Evolutionary conservation across 2,888 invertebrate species (phyloP).

Genomic region (Uropetala carovei): DNA sequence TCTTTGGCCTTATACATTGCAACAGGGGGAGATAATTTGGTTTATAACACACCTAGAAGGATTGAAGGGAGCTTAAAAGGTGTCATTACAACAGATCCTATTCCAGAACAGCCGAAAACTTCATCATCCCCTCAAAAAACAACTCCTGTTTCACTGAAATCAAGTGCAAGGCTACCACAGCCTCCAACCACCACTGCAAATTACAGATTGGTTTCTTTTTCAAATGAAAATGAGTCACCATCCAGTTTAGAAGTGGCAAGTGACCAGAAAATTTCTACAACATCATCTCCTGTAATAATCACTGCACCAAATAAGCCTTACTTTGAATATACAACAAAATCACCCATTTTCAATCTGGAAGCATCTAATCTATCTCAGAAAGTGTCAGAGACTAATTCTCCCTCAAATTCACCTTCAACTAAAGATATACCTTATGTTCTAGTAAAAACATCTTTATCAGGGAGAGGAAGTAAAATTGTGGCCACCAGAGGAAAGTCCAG

Average conservation of each 20-base stretch:
- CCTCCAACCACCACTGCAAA: background rate
- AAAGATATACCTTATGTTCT: background rate
- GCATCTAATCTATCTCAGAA: background rate
- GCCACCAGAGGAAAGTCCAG: background rate
- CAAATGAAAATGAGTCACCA: background rate
- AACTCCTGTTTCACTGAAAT: background rate
- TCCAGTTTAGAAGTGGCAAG: background rate
- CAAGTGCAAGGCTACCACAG: background rate
- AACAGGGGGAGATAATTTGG: constrained; percentile 80
- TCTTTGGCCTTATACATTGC: constrained; percentile 89
- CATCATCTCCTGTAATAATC: background rate
- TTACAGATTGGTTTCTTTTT: background rate
- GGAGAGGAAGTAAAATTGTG: constrained; percentile 13
- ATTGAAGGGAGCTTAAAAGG: constrained; percentile 68
- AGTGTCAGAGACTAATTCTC: background rate
- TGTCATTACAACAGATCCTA: constrained; percentile 34
- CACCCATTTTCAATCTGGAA: background rate
- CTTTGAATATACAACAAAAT: no score
- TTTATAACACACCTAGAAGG: constrained; percentile 17
- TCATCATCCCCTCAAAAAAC: background rate
- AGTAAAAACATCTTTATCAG: background rate
- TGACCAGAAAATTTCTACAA: background rate
- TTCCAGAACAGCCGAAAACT: constrained; percentile 23
- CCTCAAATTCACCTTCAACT: background rate
- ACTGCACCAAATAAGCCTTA: background rate